Percentiles rank a stretch among this genome's conserved stretches.
Evolutionary conservation across 2,113 vertebrate species (phyloP).

Genomic region (Puffinus mauretanicus): DNA sequence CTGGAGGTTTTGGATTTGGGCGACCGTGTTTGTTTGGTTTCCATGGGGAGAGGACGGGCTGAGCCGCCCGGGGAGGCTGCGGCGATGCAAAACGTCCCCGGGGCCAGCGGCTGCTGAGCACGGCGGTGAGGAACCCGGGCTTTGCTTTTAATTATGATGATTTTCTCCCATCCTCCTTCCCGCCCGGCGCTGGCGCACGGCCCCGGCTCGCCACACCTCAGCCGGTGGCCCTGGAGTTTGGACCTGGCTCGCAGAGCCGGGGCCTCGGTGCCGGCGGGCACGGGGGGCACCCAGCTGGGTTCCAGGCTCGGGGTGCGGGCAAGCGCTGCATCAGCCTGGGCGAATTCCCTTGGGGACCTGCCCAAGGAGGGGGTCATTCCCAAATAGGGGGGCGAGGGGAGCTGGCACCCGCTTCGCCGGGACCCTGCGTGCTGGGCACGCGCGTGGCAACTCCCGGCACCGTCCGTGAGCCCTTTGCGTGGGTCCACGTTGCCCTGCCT

Average conservation of each 20-base stretch:
- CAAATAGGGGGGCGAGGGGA: background rate
- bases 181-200: accelerated
- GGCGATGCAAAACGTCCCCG: background rate
- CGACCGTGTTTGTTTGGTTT: background rate
- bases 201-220: background rate
- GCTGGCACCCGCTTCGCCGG: accelerated
- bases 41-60: background rate
- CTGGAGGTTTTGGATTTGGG: background rate
- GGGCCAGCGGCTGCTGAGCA: background rate
- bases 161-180: background rate
- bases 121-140: background rate
- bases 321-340: background rate
- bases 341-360: background rate
- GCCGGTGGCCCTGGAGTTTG: background rate
- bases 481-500: background rate
- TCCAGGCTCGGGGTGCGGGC: background rate
- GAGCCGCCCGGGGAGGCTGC: background rate
- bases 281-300: background rate
- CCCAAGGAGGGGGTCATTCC: background rate
- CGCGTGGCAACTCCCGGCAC: accelerated
- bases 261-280: accelerated
- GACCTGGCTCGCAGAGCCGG: background rate
- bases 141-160: background rate
- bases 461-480: accelerated
- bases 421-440: accelerated